phyloP scores from a whole-genome alignment of 2,888 invertebrate species.

The Drosophila kanekoi region DNA sequence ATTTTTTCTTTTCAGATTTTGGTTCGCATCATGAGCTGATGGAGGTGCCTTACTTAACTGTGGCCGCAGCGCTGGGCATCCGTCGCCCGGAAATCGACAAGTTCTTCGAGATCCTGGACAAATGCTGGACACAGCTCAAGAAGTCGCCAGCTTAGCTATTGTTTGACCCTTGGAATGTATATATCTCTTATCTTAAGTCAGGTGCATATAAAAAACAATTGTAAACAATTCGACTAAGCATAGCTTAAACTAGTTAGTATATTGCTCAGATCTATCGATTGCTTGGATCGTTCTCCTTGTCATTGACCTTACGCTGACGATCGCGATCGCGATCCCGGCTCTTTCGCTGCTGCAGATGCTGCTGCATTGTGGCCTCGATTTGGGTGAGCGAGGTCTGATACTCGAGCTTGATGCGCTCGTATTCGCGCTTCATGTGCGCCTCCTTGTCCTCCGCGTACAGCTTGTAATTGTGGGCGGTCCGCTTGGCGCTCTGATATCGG shows the following conservation, averaged over 20 bases:
- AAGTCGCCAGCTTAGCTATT: not conserved
- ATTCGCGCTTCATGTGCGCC: slow-evolving; percentile 88
- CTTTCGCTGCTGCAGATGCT: slow-evolving; percentile 75
- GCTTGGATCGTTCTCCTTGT: slow-evolving; percentile 63
- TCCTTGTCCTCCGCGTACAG: slow-evolving; percentile 89
- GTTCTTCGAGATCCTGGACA: slow-evolving; percentile 88
- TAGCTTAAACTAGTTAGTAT: not conserved
- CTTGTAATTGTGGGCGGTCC: slow-evolving; percentile 88
- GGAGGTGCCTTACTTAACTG: slow-evolving; percentile 88
- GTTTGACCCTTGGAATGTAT: not conserved
- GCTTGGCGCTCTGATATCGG: slow-evolving; percentile 88
- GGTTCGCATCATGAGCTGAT: slow-evolving; percentile 87
- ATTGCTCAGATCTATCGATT: slow-evolving; percentile 38
- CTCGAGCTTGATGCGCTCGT: slow-evolving; percentile 88
- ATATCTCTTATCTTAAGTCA: slow-evolving; percentile 1
- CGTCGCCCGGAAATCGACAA: slow-evolving; percentile 88
- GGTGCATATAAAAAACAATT: slow-evolving; percentile 28
- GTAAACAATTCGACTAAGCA: slow-evolving; percentile 21
- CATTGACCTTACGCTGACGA: slow-evolving; percentile 22
- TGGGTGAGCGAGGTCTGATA: slow-evolving; percentile 84
- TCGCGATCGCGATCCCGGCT: slow-evolving; percentile 69
- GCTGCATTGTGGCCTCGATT: slow-evolving; percentile 77
- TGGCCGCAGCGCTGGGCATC: slow-evolving; percentile 90
- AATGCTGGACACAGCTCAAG: slow-evolving; percentile 84
- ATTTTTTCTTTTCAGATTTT: slow-evolving; percentile 87